Evolutionary conservation across 2,797 vertebrate genomes (phyloP).

Genomic region (Tapera naevia): DNA sequence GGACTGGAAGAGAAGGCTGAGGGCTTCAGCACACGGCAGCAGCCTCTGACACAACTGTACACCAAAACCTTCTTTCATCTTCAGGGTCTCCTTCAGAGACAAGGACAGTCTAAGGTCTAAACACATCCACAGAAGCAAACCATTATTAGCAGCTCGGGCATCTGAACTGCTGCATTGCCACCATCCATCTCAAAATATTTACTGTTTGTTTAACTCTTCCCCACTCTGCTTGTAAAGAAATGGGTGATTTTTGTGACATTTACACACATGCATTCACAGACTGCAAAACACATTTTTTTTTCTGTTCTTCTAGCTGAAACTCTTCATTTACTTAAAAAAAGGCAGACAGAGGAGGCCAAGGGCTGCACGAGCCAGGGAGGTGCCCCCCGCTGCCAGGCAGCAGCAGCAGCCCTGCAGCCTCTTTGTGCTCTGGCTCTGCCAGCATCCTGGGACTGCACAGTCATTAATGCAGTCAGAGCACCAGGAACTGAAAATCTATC

Average conservation of each 20-base stretch:
- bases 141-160: neutral
- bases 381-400: neutral
- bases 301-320: neutral
- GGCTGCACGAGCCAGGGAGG: neutral
- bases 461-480: neutral
- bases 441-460: neutral
- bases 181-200: neutral
- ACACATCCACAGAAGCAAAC: constrained; percentile 21
- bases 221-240: neutral
- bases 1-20: neutral
- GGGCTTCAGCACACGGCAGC: neutral
- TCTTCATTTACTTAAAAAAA: neutral
- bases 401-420: neutral
- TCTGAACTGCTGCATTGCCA: neutral
- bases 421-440: neutral
- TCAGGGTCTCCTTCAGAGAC: constrained; percentile 8
- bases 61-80: constrained; percentile 29
- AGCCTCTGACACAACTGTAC: neutral
- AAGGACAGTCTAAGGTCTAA: constrained; percentile 36
- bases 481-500: neutral
- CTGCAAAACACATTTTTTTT: neutral
- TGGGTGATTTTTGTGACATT: accelerated
- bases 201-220: neutral
- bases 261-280: accelerated
- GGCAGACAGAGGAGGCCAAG: neutral